Percentiles rank a stretch among this genome's conserved stretches.
phyloP scores from a whole-genome alignment of 2,797 vertebrate species.

The Aldrovandia affinis region DNA sequence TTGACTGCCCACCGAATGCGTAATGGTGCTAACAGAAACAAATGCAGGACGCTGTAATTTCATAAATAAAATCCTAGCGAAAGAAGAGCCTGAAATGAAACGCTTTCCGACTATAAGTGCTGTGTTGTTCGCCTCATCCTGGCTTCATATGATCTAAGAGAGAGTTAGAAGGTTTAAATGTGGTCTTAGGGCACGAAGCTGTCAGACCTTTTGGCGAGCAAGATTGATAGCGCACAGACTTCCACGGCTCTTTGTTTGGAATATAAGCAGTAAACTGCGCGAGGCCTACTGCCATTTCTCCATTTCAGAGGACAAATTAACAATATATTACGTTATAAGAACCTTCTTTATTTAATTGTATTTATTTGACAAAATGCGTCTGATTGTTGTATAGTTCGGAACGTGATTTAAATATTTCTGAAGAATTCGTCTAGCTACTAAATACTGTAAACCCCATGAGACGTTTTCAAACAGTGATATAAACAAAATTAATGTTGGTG shows the following conservation, averaged over 20 bases:
- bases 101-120: conserved; percentile 48
- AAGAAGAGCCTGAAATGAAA: conserved; percentile 29
- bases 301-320: conserved; percentile 49
- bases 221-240: conserved; percentile 96
- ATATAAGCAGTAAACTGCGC: conserved; percentile 88
- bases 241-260: conserved; percentile 97
- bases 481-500: background rate
- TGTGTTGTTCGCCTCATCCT: conserved; percentile 81
- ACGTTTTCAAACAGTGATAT: background rate
- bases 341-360: background rate
- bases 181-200: conserved; percentile 98
- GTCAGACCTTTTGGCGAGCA: conserved; percentile 96
- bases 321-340: background rate
- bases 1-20: conserved; percentile 61
- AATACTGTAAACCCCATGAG: background rate
- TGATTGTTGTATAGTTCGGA: background rate
- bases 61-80: conserved; percentile 37
- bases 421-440: background rate
- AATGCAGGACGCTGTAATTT: conserved; percentile 41
- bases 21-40: conserved; percentile 30
- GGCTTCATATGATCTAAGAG: conserved; percentile 88
- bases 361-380: background rate
- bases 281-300: conserved; percentile 63
- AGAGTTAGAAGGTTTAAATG: conserved; percentile 94
- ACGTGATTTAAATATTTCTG: background rate